phyloP scores from a whole-genome alignment of 2,888 invertebrate species.

The Eupithecia centaureata region DNA sequence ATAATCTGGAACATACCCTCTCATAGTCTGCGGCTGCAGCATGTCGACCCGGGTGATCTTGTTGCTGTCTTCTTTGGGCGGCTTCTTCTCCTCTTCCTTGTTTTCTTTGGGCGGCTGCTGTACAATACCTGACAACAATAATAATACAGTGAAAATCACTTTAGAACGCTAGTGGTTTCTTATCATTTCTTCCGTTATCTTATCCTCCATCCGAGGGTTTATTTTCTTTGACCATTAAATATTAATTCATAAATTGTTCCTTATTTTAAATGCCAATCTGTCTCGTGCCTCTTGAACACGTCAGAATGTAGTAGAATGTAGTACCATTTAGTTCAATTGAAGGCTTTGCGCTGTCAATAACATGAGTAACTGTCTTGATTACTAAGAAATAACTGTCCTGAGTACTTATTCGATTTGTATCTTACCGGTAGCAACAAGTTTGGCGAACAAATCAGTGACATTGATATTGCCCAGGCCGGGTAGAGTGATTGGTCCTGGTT shows the following conservation, averaged over 20 bases:
- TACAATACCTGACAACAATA: slow-evolving; percentile 23
- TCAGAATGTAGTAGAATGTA: too few relatives aligned
- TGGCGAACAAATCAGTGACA: slow-evolving; percentile 92
- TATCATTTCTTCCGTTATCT: too few relatives aligned
- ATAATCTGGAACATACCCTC: slow-evolving; percentile 77
- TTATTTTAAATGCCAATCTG: too few relatives aligned
- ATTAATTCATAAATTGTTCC: too few relatives aligned
- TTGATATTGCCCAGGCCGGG: slow-evolving; percentile 82
- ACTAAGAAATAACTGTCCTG: too few relatives aligned
- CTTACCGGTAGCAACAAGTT: slow-evolving; percentile 90
- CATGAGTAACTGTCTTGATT: too few relatives aligned
- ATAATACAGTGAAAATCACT: neutral
- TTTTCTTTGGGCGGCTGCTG: slow-evolving; percentile 39
- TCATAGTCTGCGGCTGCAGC: slow-evolving; percentile 88
- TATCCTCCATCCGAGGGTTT: too few relatives aligned
- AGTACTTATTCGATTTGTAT: neutral
- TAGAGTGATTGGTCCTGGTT: slow-evolving; percentile 52
- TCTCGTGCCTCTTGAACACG: too few relatives aligned
- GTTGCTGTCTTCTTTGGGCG: slow-evolving; percentile 64
- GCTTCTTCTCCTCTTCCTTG: slow-evolving; percentile 54
- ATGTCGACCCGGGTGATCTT: slow-evolving; percentile 87
- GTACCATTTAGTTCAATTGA: too few relatives aligned
- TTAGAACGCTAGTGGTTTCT: too few relatives aligned
- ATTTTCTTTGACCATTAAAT: too few relatives aligned
- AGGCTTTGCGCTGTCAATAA: too few relatives aligned